These are phyloP conservation scores for Folsomia manolachei DNA, from an alignment of 2,888 invertebrate species.

Conservation along the genomic window DNA sequence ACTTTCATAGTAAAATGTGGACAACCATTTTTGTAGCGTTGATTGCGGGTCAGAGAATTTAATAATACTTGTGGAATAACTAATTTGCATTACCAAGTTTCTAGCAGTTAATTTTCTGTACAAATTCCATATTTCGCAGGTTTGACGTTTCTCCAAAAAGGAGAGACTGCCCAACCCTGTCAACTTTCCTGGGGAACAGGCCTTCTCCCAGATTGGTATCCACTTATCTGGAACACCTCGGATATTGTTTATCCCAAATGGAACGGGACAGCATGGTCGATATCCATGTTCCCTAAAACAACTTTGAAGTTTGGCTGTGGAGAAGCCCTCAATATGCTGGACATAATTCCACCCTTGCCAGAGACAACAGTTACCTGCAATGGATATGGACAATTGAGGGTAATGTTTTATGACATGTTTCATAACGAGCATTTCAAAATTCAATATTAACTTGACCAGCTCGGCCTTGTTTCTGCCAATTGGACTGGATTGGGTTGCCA, in stretches of 20 bases:
- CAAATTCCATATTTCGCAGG: neutral
- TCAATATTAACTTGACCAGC: slow-evolving; percentile 7
- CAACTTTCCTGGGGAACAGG: neutral
- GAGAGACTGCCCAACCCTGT: neutral
- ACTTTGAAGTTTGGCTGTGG: slow-evolving; percentile 29
- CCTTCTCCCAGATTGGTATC: slow-evolving; percentile 35
- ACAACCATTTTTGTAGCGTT: neutral
- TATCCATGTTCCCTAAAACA: slow-evolving; percentile 17
- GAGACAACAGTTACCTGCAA: slow-evolving; percentile 10
- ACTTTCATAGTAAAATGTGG: neutral
- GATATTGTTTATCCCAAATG: slow-evolving; percentile 30
- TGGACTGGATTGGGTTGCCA: slow-evolving; percentile 37
- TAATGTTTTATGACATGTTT: too few species aligned
- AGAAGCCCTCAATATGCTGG: neutral
- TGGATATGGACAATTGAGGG: neutral
- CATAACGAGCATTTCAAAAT: neutral
- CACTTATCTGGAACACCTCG: slow-evolving; percentile 28
- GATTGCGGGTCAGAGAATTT: neutral
- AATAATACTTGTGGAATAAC: neutral
- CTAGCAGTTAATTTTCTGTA: neutral
- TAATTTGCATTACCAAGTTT: neutral
- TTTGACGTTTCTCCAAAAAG: neutral
- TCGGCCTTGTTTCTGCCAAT: neutral
- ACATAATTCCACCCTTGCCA: neutral
- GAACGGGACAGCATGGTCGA: slow-evolving; percentile 29